Conservation (phyloP, 2,888 invertebrate species). For the Trichogramma dendrolimi region DNA sequence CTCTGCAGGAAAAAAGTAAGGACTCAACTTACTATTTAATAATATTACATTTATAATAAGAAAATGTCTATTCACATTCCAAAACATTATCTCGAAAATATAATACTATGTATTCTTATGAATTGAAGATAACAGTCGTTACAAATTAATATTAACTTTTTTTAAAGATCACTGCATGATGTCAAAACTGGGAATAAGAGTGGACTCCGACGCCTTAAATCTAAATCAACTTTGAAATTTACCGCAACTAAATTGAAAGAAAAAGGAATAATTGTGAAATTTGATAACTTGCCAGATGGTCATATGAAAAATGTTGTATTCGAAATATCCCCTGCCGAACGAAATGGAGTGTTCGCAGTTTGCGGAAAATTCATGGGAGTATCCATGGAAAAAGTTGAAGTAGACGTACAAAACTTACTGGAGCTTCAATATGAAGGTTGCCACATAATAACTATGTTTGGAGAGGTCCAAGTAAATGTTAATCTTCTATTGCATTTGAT, state of each 20-base stretch:
- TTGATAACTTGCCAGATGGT: constrained; percentile 63
- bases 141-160: constrained; percentile 7
- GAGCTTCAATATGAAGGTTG: constrained; percentile 75
- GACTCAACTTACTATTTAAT: constrained; percentile 14
- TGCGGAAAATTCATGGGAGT: constrained; percentile 75
- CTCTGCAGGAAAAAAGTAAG: constrained; percentile 63
- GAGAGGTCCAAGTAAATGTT: constrained; percentile 74
- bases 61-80: background rate
- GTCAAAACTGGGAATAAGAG: constrained; percentile 44
- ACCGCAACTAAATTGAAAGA: constrained; percentile 67
- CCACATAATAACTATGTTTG: constrained; percentile 72
- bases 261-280: constrained; percentile 68
- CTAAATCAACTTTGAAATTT: constrained; percentile 62
- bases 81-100: background rate
- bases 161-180: constrained; percentile 58
- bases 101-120: background rate
- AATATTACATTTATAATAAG: background rate
- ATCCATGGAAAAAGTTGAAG: constrained; percentile 68
- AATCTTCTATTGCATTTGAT: constrained; percentile 70
- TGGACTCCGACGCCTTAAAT: constrained; percentile 54
- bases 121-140: background rate
- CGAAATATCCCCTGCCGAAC: constrained; percentile 66
- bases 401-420: constrained; percentile 69
- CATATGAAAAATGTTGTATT: constrained; percentile 74
- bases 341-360: constrained; percentile 66